Conservation (phyloP, 1,140 invertebrate genomes). For the Drosophila takahashii region DNA sequence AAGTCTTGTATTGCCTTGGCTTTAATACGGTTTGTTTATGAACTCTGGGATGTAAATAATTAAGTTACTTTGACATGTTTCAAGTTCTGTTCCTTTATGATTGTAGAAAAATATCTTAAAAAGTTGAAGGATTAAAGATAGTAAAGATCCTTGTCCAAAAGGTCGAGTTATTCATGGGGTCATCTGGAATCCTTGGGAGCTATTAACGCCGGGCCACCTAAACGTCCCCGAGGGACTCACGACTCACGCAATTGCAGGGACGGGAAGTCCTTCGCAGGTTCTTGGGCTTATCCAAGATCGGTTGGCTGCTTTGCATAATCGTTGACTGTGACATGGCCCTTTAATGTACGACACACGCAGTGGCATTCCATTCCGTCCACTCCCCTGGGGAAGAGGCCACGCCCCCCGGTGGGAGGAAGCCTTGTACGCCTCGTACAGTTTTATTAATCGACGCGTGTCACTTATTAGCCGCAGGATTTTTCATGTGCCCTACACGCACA, state of each 20-base stretch:
- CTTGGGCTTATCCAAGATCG: slow-evolving; percentile 56
- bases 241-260: slow-evolving; percentile 28
- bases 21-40: background rate
- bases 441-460: slow-evolving; percentile 80
- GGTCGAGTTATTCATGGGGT: background rate
- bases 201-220: slow-evolving; percentile 23
- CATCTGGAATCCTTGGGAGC: slow-evolving; percentile 19
- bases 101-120: too few species aligned
- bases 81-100: too few species aligned
- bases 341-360: slow-evolving; percentile 63
- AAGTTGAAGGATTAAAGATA: background rate
- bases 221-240: slow-evolving; percentile 13
- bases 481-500: slow-evolving; percentile 66
- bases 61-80: background rate
- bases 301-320: slow-evolving; percentile 69
- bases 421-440: slow-evolving; percentile 46
- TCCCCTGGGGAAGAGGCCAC: slow-evolving; percentile 3
- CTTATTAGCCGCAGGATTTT: slow-evolving; percentile 81
- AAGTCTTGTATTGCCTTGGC: background rate
- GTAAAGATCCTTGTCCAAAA: background rate
- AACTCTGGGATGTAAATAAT: background rate
- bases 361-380: slow-evolving; percentile 4
- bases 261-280: slow-evolving; percentile 31
- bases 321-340: slow-evolving; percentile 74
- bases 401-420: slow-evolving; percentile 28